Conservation (phyloP, 1,140 invertebrate genomes). For the Campodea augens region DNA sequence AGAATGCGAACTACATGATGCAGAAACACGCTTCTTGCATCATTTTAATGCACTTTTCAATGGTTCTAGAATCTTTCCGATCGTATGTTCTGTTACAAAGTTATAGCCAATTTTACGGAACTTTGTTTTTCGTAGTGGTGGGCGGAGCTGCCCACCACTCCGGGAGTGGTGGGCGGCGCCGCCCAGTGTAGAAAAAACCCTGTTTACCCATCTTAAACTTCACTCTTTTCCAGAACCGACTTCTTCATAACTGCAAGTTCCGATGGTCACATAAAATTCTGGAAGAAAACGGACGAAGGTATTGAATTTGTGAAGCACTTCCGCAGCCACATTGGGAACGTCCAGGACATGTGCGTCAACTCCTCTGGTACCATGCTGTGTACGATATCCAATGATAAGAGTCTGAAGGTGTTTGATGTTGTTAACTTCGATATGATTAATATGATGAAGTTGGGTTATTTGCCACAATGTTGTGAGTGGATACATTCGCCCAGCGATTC, state of each 20-base stretch:
- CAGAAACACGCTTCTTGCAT: too few species aligned
- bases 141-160: too few species aligned
- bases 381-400: constrained; percentile 84
- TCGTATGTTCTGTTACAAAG: too few species aligned
- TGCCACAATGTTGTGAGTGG: constrained; percentile 74
- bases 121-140: too few species aligned
- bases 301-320: constrained; percentile 99
- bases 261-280: constrained; percentile 98
- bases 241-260: constrained; percentile 89
- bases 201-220: too few species aligned
- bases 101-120: too few species aligned
- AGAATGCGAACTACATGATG: too few species aligned
- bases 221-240: constrained; percentile 58
- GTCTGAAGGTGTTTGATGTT: constrained; percentile 94
- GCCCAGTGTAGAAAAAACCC: too few species aligned
- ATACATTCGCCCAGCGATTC: constrained; percentile 78
- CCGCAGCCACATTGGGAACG: constrained; percentile 66
- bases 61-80: too few species aligned
- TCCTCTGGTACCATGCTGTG: constrained; percentile 70
- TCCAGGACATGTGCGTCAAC: constrained; percentile 65
- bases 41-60: too few species aligned
- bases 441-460: constrained; percentile 79
- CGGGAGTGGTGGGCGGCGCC: too few species aligned
- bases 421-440: constrained; percentile 99
- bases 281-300: constrained; percentile 84